Evolutionary conservation across 2,113 vertebrate genomes (phyloP), one percentile per base, ranked within the genome.

Genomic region (Puma concolor): DNA sequence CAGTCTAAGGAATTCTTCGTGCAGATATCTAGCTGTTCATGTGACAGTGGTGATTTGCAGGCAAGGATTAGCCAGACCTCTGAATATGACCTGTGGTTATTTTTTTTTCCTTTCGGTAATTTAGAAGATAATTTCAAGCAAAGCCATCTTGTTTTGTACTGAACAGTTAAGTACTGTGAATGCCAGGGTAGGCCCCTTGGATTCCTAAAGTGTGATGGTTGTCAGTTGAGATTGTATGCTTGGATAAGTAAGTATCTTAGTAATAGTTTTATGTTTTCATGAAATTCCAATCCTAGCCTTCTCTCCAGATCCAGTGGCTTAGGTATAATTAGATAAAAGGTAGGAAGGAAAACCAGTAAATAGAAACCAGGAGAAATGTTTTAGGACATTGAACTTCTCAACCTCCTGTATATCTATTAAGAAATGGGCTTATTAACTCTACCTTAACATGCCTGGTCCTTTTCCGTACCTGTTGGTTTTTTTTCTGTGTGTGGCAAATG

Each of bases 251-350:
- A 74, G 13, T 81, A 48, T 91, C 74, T 93, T 86, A 71, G 41
- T 81, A n/a, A 88, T 89, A 79, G 60, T 86, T 94, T 44, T 60
- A 64, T 85, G 17, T 88, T 94, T 74, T 57, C 81, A 36, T 88
- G 54, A 85, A 86, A 88, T 92, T 92, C 31, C 27, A 36, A 94
- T 31, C 50, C 48, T 57, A 38, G 25, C 41, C 29, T 57, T 77
- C 44, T 94, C 19, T 86, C 17, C 48, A 94, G 88, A 82, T 66
- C 71, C 50, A 50, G 17, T 72, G 89, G 66, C 69, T 93, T 72
- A 93, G 16, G 3, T 92, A 0, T 54, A 48, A 87, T 85, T 71
- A 76, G 74, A 66, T 54, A 50, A 80, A 97, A 97, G 31, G 23
- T 57, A 25, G 83, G 41, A 66, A 69, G n/a, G n/a, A 81, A 81